Evolutionary conservation across 2,797 vertebrate species (phyloP).

Genomic region (Premnoplex brunnescens): DNA sequence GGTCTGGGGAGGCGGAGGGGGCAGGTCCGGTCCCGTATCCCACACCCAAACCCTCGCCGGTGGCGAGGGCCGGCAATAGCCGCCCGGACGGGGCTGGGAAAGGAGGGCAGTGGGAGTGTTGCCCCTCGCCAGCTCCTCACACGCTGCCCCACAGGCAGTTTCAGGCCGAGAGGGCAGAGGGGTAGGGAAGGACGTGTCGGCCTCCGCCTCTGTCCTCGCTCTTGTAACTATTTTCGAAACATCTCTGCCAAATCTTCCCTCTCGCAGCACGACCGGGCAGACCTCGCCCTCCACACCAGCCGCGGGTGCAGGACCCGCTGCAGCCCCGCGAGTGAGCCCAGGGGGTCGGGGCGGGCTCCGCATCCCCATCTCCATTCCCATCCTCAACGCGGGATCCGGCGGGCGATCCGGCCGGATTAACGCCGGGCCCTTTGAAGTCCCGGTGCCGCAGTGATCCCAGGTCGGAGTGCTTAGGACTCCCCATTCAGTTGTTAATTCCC

Average conservation of each 20-base stretch:
- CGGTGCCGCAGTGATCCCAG: neutral
- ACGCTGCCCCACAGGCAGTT: neutral
- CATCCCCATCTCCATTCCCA: neutral
- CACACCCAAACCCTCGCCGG: no score
- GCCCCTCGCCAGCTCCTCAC: neutral
- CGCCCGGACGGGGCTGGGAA: neutral
- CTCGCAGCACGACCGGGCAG: neutral
- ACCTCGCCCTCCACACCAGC: accelerated
- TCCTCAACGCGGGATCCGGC: neutral
- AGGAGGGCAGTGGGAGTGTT: neutral
- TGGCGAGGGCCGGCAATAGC: neutral
- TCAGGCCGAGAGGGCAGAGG: neutral
- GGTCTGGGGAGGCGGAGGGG: no score
- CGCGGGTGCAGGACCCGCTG: neutral
- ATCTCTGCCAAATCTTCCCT: neutral
- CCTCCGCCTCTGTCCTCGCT: neutral
- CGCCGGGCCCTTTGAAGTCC: conserved; percentile 31
- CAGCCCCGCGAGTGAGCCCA: neutral
- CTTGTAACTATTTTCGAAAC: neutral
- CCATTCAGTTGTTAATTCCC: conserved; percentile 51
- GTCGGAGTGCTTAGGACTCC: neutral
- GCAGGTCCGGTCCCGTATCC: neutral
- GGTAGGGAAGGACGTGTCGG: accelerated
- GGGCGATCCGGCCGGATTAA: neutral
- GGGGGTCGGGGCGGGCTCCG: no score